Base-by-base conservation (phyloP, 2,113 vertebrate species). In the Sinocyclocheilus grahami region DNA sequence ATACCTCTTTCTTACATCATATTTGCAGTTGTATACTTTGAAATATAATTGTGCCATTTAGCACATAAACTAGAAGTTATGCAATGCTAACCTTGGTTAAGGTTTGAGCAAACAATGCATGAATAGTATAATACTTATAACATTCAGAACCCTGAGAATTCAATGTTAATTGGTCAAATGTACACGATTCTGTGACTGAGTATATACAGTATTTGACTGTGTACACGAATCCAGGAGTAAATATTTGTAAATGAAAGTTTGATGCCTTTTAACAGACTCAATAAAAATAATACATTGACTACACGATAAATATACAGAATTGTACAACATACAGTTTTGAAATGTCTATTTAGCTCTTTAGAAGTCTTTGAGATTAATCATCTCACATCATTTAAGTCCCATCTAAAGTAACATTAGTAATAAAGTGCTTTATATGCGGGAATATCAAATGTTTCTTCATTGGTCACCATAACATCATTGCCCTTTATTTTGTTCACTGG, bases 391-490 rank as follows among this genome's bases (percentile, higher is more conserved):
- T 53, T 4, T 4, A 42, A 81, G 8, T 79, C 30, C 77, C 30
- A 55, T n/a, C 53, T 22, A 58, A 83, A 22, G 48, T 46, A 62
- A 77, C 3, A 39, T 13, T 18, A 63, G 13, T n/a, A 67, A 83
- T 78, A 63, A 86, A 72, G 13, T 65, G 48, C 55, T 84, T 42
- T 20, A 48, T 65, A 30, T 53, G 27, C 60, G 18, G 33, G n/a
- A 72, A 37, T 30, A 71, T 79, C 63, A 46, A 22, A 10, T 22
- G 5, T 3, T 90, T 96, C 93, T 79, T 94, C 63, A 85, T 96
- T 93, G 0, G 96, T 95, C 87, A 93, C 88, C 37, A 93, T 90
- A 12, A 93, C 30, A 33, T 33, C 87, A 2, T 80, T 83, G 30
- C 91, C 87, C 16, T 27, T 88, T 88, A 67, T 81, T 85, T 0